These are phyloP conservation scores for Sorex maritimensis DNA, from an alignment of 2,797 vertebrate species.

Conservation along the genomic window DNA sequence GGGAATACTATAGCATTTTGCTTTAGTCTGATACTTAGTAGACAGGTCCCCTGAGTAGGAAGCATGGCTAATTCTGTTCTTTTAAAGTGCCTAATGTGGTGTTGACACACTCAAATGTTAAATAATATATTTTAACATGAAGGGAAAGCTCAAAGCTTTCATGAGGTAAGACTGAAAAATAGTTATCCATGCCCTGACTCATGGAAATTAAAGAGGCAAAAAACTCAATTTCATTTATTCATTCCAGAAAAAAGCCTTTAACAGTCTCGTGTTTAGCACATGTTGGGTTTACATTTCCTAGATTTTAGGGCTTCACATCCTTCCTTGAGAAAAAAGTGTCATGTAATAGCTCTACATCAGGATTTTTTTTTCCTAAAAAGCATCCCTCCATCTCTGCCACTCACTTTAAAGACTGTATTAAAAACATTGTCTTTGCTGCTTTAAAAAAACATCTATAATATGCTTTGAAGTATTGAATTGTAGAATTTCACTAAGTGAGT, in stretches of 20 bases:
- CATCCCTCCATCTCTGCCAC: neutral
- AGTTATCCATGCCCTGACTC: conserved; percentile 69
- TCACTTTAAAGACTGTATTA: conserved; percentile 24
- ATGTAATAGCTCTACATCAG: conserved; percentile 32
- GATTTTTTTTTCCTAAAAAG: conserved; percentile 20
- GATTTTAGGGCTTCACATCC: conserved; percentile 58
- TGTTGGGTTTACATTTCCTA: conserved; percentile 68
- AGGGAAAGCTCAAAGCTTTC: conserved; percentile 80
- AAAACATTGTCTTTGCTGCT: conserved; percentile 57
- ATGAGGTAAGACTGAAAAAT: conserved; percentile 76
- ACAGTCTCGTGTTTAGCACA: conserved; percentile 69
- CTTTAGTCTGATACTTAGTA: conserved; percentile 82
- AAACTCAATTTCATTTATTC: conserved; percentile 67
- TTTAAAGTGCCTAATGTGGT: conserved; percentile 83
- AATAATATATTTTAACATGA: conserved; percentile 85
- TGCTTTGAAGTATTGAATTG: conserved; percentile 41
- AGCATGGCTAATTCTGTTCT: conserved; percentile 82
- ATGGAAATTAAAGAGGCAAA: conserved; percentile 76
- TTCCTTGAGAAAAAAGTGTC: conserved; percentile 13
- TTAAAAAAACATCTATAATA: conserved; percentile 47
- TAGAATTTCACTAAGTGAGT: conserved; percentile 39
- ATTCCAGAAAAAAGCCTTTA: conserved; percentile 63
- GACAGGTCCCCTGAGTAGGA: conserved; percentile 81
- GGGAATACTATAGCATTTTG: conserved; percentile 75
- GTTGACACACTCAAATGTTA: conserved; percentile 85